Conservation (phyloP, 2,113 vertebrate species). For the Gymnogyps californianus region DNA sequence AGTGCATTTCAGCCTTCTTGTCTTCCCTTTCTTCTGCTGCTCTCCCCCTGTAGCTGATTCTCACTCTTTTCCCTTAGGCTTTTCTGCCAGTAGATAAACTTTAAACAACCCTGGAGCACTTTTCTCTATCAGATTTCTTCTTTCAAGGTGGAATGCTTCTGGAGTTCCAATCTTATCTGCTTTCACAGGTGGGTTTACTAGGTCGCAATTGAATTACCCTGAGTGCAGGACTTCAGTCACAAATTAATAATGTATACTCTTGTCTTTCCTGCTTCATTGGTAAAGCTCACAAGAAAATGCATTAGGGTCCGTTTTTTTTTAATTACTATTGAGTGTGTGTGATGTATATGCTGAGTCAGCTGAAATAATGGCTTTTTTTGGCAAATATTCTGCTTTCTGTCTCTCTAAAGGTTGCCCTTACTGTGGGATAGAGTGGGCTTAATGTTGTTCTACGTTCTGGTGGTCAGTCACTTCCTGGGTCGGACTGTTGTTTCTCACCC, state of each 20-base stretch:
- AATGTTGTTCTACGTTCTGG: background rate
- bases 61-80: background rate
- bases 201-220: background rate
- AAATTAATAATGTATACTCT: background rate
- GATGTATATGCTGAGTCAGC: background rate
- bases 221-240: background rate
- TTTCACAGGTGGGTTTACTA: background rate
- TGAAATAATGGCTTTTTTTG: background rate
- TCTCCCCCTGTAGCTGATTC: background rate
- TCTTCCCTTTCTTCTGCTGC: background rate
- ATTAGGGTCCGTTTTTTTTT: background rate
- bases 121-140: conserved; percentile 45
- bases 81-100: conserved; percentile 41
- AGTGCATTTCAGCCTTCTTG: background rate
- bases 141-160: conserved; percentile 43
- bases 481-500: background rate
- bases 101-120: conserved; percentile 32
- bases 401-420: background rate
- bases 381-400: background rate
- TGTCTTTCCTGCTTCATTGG: background rate
- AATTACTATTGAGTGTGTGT: background rate
- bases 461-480: background rate
- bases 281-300: background rate
- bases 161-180: conserved; percentile 53
- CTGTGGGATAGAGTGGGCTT: background rate